Evolutionary conservation across 1,140 invertebrate genomes (phyloP).

Genomic region (Solen grandis): DNA sequence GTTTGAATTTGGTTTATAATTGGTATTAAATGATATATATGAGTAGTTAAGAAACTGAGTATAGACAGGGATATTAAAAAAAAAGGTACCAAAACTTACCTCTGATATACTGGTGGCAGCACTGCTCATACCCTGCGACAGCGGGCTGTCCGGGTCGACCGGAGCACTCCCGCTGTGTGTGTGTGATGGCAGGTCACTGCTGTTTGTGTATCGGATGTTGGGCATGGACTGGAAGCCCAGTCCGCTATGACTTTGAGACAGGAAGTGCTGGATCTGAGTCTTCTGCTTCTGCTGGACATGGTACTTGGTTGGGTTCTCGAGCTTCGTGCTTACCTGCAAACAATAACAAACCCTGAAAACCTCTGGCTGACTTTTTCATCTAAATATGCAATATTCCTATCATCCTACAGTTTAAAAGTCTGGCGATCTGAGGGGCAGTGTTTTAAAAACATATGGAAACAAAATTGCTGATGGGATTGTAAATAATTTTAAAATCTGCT

Average conservation of each 20-base stretch:
- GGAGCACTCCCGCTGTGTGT: slow-evolving; percentile 67
- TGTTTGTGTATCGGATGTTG: slow-evolving; percentile 53
- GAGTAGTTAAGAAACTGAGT: too few relatives aligned
- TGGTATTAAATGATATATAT: too few relatives aligned
- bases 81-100: too few relatives aligned
- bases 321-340: slow-evolving; percentile 85
- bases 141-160: slow-evolving; percentile 74
- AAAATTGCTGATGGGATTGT: too few relatives aligned
- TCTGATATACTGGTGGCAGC: slow-evolving; percentile 72
- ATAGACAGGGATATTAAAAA: too few relatives aligned
- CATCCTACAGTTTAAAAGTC: background rate
- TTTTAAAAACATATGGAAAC: background rate
- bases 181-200: slow-evolving; percentile 29
- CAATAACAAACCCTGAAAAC: slow-evolving; percentile 17
- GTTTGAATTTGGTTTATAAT: too few relatives aligned
- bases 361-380: background rate
- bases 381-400: background rate
- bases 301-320: slow-evolving; percentile 95
- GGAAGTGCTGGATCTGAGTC: slow-evolving; percentile 91
- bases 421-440: background rate
- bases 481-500: too few relatives aligned
- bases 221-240: slow-evolving; percentile 80
- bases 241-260: slow-evolving; percentile 83
- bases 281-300: slow-evolving; percentile 95
- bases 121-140: slow-evolving; percentile 70